Evolutionary conservation across 2,113 vertebrate species (phyloP).

Genomic region (Miniopterus natalensis): DNA sequence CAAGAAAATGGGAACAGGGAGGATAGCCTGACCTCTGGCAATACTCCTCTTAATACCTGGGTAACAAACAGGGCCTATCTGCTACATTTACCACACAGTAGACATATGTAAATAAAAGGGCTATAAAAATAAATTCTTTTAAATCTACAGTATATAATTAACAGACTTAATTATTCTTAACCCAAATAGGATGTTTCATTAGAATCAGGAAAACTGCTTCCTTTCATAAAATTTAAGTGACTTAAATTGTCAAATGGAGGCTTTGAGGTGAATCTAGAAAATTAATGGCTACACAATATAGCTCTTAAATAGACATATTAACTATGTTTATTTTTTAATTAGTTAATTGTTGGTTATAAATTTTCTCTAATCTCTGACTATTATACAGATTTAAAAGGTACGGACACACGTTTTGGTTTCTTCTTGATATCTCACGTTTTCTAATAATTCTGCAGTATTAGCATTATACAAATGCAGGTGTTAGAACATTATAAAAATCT

Average conservation of each 20-base stretch:
- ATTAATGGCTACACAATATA: not conserved
- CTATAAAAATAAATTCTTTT: conserved; percentile 12
- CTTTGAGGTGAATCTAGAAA: conserved; percentile 56
- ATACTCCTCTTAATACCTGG: not conserved
- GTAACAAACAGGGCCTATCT: not conserved
- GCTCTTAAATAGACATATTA: not conserved
- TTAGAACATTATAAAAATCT: not conserved
- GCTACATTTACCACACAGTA: not conserved
- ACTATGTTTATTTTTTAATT: not conserved
- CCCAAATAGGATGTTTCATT: not conserved
- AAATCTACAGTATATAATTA: not conserved
- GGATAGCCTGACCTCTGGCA: not conserved
- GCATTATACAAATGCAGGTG: not conserved
- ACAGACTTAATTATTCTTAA: conserved; percentile 20
- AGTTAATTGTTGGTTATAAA: not conserved
- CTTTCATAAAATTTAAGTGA: conserved; percentile 51
- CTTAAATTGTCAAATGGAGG: conserved; percentile 36
- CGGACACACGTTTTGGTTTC: not conserved
- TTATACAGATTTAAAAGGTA: not conserved
- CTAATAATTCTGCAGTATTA: not conserved
- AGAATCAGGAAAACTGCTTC: conserved; percentile 22
- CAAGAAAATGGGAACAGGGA: not conserved
- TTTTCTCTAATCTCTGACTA: conserved; percentile 28
- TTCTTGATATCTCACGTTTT: not conserved
- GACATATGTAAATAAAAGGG: not conserved